Conservation (phyloP, 2,797 vertebrate genomes). For the Pagetopsis macropterus region DNA sequence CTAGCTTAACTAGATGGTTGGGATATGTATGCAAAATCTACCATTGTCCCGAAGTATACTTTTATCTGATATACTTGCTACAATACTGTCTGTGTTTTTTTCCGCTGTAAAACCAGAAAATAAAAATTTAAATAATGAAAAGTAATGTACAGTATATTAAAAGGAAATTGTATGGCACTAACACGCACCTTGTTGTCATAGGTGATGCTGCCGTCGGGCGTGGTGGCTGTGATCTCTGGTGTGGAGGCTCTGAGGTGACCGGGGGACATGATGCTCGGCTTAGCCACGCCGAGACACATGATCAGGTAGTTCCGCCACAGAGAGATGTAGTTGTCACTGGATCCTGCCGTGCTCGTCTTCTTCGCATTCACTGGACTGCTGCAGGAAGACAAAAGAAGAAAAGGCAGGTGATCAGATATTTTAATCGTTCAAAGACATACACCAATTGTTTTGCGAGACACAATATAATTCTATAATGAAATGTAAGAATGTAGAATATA, state of each 20-base stretch:
- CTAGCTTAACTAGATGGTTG: too few relatives aligned
- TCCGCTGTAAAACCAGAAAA: too few relatives aligned
- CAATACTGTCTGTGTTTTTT: too few relatives aligned
- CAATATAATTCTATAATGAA: not conserved
- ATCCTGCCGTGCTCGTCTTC: slow-evolving; percentile 93
- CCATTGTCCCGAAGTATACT: too few relatives aligned
- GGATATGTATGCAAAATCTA: too few relatives aligned
- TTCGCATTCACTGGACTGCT: slow-evolving; percentile 98
- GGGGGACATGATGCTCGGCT: slow-evolving; percentile 98
- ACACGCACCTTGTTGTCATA: slow-evolving; percentile 91
- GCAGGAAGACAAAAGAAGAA: slow-evolving; percentile 17
- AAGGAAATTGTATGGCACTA: not conserved
- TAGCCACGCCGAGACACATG: slow-evolving; percentile 97
- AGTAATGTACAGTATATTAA: not conserved
- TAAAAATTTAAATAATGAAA: too few relatives aligned
- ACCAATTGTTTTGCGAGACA: not conserved
- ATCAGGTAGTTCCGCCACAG: slow-evolving; percentile 99
- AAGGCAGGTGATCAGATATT: not conserved
- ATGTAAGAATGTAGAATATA: not conserved
- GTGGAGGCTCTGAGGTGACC: slow-evolving; percentile 96
- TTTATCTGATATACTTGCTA: too few relatives aligned
- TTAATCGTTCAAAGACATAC: not conserved
- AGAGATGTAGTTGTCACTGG: slow-evolving; percentile 92
- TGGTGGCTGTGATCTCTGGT: slow-evolving; percentile 96
- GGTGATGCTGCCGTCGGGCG: slow-evolving; percentile 94